phyloP scores from a whole-genome alignment of 2,797 vertebrate genomes.

The Numenius phaeopus region DNA sequence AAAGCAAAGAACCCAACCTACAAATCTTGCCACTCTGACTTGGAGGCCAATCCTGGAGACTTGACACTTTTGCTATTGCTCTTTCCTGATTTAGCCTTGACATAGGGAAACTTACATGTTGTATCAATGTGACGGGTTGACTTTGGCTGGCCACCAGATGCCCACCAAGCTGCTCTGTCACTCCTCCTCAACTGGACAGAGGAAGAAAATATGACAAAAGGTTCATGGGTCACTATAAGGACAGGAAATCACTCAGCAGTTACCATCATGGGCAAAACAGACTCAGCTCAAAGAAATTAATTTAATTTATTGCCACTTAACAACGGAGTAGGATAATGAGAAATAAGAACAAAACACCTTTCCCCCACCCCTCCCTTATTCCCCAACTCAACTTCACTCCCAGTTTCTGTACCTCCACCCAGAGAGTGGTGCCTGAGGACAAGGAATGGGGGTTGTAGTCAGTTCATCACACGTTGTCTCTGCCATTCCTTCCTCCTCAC shows the following conservation, averaged over 20 bases:
- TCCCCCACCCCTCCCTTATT: not conserved
- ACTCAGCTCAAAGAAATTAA: not conserved
- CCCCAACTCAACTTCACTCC: not conserved
- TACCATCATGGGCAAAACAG: not conserved
- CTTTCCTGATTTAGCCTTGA: not conserved
- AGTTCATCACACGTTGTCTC: not conserved
- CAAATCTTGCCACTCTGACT: not conserved
- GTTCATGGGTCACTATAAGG: rapidly evolving
- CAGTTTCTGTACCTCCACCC: not conserved
- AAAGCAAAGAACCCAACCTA: not conserved
- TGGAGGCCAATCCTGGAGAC: not conserved
- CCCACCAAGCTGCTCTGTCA: not conserved
- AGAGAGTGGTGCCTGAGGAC: rapidly evolving
- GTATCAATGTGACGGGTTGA: not conserved
- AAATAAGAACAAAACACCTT: not conserved
- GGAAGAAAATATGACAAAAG: not conserved
- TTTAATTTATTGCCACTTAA: not conserved
- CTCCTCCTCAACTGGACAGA: not conserved
- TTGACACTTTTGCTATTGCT: not conserved
- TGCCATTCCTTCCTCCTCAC: rapidly evolving
- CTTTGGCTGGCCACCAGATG: not conserved
- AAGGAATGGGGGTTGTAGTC: rapidly evolving
- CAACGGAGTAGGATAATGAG: not conserved
- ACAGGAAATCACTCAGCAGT: not conserved
- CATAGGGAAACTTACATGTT: not conserved